Base-by-base conservation (phyloP, 2,113 vertebrate species). In the Triplophysa rosa region DNA sequence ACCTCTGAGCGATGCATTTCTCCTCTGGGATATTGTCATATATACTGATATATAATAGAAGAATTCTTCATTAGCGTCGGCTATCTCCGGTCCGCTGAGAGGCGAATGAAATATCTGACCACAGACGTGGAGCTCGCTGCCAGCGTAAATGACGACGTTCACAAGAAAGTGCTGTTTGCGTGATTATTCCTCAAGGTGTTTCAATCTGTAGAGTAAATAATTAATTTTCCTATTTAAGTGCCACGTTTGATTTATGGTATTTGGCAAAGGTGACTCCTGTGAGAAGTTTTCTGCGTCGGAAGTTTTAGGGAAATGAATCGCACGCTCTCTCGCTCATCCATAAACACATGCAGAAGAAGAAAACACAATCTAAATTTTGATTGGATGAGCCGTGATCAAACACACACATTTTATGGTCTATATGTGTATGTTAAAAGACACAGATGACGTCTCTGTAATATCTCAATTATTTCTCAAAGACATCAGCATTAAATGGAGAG, bases 121-220 rank as follows among this genome's bases (percentile, higher is more conserved):
- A 2, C 14, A 54, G 52, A 17, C 14, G 8, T 14, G 66, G 2
- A 23, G n/a, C 37, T 1, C 12, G 66, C 40, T 40, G 29, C n/a
- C 19, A 59, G 52, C 52, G 33, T 72, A 37, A 72, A 58, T 72
- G 52, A 23, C 12, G 40, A 40, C 56, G 69, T 58, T 59, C 52
- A 59, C 58, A 58, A 70, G 29, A 37, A 71, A 72, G 52, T 72
- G 69, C 54, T 72, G 69, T 72, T 72, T 72, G 52, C 19, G 21
- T 72, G 29, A 72, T 40, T 72, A 72, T 58, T 72, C 69, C 52
- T 72, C 52, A 72, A 72, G 69, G 52, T 72, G 69, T 58, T 72
- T 40, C 69, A 59, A 14, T 72, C 69, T 58, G 54, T 58, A 72
- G 29, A 40, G 69, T 72, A 72, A 72, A 72, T 59, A 72, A 58